Base-by-base conservation (phyloP, 2,113 vertebrate species). In the Ondatra zibethicus region DNA sequence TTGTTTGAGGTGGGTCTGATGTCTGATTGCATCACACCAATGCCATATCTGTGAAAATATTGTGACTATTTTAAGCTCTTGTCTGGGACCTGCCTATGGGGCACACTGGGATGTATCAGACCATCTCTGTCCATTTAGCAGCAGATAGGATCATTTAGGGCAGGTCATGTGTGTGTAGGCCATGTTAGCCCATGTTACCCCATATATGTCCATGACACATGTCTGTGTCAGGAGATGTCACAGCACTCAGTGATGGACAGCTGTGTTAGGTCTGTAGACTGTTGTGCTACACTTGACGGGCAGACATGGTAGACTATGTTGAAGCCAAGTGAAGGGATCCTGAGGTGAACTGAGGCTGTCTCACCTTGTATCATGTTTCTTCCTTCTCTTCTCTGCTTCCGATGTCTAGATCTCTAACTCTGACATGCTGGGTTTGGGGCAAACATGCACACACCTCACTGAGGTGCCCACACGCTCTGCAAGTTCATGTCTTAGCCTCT, bases 401-500 rank as follows among this genome's bases (percentile, higher is more conserved):
- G 45, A 21, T 92, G 31, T 72, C 9, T 11, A 13, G 52, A 58
- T 68, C 84, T 36, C 70, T 72, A 55, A 50, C 89, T n/a, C 11
- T 81, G 36, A 16, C 36, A 9, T 42, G 36, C 66, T 93, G 39
- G 50, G 45, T 63, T 42, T 91, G 47, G 68, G 13, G 61, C 0
- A 50, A 39, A 61, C 52, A 33, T 66, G 66, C 13, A 65, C 29
- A 52, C 11, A 4, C 21, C 12, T 88, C 14, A 13, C 2, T 31
- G 31, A 61, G 89, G 36, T 58, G 6, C 25, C 47, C 2, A 33
- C 33, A 58, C 39, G 29, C 11, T 47, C 25, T n/a, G 33, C 14
- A 58, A 55, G 68, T 27, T 36, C 23, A 42, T 52, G 5, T 19
- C 7, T 0, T 88, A 1, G 55, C 2, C 0, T 29, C 50, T 31